Conservation (phyloP, 2,797 vertebrate species). For the Prunella strophiata region DNA sequence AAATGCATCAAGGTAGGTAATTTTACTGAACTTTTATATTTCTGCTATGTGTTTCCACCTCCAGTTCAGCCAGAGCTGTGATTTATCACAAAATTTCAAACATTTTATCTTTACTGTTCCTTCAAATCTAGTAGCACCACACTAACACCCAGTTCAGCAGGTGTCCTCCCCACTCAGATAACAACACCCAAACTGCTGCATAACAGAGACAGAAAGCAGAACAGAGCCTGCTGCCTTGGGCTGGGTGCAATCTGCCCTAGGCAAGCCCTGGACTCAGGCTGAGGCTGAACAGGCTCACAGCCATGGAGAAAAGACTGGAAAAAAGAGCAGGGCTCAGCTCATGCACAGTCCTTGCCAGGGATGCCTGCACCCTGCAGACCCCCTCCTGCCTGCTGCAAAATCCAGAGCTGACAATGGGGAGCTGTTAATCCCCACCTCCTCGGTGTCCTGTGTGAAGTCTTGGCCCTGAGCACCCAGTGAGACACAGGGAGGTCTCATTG, state of each 20-base stretch:
- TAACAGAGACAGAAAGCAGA: not conserved
- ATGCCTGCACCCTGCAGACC: not conserved
- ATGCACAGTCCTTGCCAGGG: not conserved
- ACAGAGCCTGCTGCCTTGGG: rapidly evolving
- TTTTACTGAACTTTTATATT: not conserved
- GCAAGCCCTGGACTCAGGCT: rapidly evolving
- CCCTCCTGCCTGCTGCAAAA: not conserved
- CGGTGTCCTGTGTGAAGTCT: not conserved
- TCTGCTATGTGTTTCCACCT: rapidly evolving
- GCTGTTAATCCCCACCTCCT: not conserved
- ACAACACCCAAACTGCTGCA: rapidly evolving
- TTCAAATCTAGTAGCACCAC: not conserved
- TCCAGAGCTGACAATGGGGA: not conserved
- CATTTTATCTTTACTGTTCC: not conserved
- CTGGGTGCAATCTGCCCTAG: not conserved
- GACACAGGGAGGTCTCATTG: rapidly evolving
- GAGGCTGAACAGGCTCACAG: not conserved
- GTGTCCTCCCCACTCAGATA: not conserved
- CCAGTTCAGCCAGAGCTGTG: not conserved
- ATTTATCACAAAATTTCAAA: not conserved
- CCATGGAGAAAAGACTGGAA: not conserved
- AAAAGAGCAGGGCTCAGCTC: rapidly evolving
- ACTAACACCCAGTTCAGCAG: not conserved
- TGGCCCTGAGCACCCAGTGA: not conserved
- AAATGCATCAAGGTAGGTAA: not conserved